Base-by-base conservation (phyloP, 1,140 invertebrate species). In the Neodiprion virginianus region DNA sequence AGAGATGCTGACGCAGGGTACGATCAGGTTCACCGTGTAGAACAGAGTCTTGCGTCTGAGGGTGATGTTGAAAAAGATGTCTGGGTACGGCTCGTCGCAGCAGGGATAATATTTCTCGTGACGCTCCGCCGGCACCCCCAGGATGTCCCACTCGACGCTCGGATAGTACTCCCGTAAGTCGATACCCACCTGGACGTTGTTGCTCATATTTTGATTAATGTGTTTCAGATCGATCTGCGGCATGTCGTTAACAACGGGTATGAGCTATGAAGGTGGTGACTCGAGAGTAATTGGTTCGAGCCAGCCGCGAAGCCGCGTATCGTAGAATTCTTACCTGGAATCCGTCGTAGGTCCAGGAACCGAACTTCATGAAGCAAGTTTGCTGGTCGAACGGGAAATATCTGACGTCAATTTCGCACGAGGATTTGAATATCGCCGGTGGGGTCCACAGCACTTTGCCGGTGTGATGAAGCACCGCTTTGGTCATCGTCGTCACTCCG, bases 51-150 rank as follows among this genome's bases (percentile, higher is more conserved):
- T 98, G 1, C 98, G 91, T 12, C 98, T 89, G 21, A 99, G 88
- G 0, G 97, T 99, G 76, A 99, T 98, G 87, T 99, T 98, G 92
- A 99, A 99, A 88, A 98, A 98, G 74, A 99, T 98, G 89, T 99
- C 97, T 77, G 94, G 95, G 88, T 96, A 97, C 0, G 95, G 95
- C 82, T 97, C 94, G 67, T 91, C 89, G 86, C 96, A 97, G 85
- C 96, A 97, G 0, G 95, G 93, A 88, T 98, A 98, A 86, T 94
- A 97, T 83, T 95, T 95, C 80, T 95, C 94, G 79, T 97, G 96
- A 66, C 96, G 92, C 89, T 97, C 92, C 69, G 98, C 94, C 61
- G 96, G 93, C 1, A 99, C 98, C 12, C 94, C 93, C 10, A 99
- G 90, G 75, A 99, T 97, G 84, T 99, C 98, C 98, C 98, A 99